Evolutionary conservation across 2,888 invertebrate species (phyloP).

Genomic region (Drosophila hamatofila): DNA sequence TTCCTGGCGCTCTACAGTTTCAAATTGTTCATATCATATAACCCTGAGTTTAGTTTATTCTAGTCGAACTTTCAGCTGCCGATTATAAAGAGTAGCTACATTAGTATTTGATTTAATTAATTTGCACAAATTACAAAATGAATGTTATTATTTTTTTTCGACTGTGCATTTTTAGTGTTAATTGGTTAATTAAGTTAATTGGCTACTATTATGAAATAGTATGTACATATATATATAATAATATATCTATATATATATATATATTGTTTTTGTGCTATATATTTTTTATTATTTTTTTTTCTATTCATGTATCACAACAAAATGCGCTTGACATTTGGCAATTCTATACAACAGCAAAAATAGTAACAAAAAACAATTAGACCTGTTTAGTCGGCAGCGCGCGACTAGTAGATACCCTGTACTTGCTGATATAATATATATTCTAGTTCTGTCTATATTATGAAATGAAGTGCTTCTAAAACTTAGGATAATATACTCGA

Average conservation of each 20-base stretch:
- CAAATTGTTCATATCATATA: constrained; percentile 34
- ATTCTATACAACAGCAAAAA: constrained; percentile 50
- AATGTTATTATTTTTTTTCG: background rate
- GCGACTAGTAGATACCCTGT: constrained; percentile 4
- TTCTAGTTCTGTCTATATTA: too few relatives aligned
- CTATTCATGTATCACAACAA: constrained; percentile 82
- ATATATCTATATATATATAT: constrained; percentile 25
- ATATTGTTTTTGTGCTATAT: constrained; percentile 8
- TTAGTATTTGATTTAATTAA: constrained; percentile 58
- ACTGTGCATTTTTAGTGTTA: constrained; percentile 21
- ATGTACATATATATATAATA: constrained; percentile 8
- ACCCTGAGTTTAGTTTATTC: constrained; percentile 74
- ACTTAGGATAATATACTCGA: too few relatives aligned
- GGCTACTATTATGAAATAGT: constrained; percentile 53
- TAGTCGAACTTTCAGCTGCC: constrained; percentile 59
- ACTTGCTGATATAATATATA: background rate
- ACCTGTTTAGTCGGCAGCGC: background rate
- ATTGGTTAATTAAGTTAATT: constrained; percentile 55
- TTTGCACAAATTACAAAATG: constrained; percentile 45
- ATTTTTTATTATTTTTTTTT: constrained; percentile 39
- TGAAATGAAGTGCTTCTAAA: too few relatives aligned
- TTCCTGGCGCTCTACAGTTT: background rate
- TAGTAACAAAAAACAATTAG: constrained; percentile 28
- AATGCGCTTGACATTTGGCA: constrained; percentile 81
- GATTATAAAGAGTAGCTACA: constrained; percentile 48